Conservation (phyloP, 2,797 vertebrate species). For the Bradypodion ventrale region DNA sequence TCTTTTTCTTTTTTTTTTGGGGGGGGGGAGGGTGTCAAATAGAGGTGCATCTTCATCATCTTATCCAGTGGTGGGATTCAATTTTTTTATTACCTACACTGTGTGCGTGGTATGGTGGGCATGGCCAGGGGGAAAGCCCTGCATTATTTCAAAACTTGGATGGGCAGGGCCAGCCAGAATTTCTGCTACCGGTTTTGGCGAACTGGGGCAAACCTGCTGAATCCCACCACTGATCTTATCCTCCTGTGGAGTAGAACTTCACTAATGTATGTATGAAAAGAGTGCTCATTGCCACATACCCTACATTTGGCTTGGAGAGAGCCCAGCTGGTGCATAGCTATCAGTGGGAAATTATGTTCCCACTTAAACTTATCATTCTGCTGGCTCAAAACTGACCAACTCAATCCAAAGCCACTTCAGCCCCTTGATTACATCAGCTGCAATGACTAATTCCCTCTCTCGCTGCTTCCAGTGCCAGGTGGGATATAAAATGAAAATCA, state of each 20-base stretch:
- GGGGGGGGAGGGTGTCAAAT: background rate
- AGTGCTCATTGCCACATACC: background rate
- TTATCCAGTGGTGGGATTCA: too few species aligned
- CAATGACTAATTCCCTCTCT: background rate
- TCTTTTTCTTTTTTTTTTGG: too few species aligned
- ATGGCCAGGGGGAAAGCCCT: too few species aligned
- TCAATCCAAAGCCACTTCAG: background rate
- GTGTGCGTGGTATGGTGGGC: too few species aligned
- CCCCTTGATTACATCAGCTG: background rate
- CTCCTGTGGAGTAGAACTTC: background rate
- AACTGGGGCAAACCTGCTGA: too few species aligned
- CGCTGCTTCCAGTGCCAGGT: background rate
- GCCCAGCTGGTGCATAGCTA: background rate
- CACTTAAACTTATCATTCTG: background rate
- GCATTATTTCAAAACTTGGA: too few species aligned
- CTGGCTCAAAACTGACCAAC: background rate
- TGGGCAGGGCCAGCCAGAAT: too few species aligned
- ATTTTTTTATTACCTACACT: too few species aligned
- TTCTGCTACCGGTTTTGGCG: too few species aligned
- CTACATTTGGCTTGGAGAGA: background rate
- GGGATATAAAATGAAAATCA: background rate
- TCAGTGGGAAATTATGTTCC: background rate
- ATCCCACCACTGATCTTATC: too few species aligned
- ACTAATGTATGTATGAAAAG: background rate
- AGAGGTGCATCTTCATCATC: background rate